phyloP scores from a whole-genome alignment of 2,113 vertebrate species.

The Myocastor coypus region DNA sequence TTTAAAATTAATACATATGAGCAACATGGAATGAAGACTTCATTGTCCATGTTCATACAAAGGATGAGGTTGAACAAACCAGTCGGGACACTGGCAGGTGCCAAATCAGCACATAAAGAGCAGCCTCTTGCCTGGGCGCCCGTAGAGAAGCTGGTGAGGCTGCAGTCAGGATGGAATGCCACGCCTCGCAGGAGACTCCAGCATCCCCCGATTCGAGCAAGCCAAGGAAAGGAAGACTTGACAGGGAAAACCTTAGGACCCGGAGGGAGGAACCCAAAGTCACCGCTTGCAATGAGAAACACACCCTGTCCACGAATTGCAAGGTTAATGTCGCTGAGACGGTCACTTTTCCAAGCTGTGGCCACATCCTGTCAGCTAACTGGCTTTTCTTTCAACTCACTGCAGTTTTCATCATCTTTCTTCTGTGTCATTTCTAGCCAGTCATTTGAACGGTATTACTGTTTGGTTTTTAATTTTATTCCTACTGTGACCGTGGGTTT shows the following conservation, averaged over 20 bases:
- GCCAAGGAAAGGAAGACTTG: background rate
- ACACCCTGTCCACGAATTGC: rapidly evolving
- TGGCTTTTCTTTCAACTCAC: background rate
- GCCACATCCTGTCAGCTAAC: background rate
- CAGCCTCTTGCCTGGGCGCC: background rate
- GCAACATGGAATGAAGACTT: background rate
- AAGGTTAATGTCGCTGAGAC: background rate
- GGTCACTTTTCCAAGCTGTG: background rate
- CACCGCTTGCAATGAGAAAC: background rate
- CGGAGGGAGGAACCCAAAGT: background rate
- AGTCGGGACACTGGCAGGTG: background rate
- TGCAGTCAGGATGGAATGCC: background rate
- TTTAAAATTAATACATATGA: background rate
- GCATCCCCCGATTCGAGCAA: background rate
- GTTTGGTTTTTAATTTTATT: background rate
- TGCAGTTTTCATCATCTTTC: background rate
- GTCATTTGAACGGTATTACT: background rate
- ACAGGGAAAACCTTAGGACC: background rate
- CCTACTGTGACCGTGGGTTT: rapidly evolving
- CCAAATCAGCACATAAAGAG: too few relatives aligned
- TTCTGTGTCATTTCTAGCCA: background rate
- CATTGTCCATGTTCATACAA: background rate
- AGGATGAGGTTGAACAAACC: background rate
- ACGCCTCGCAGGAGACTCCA: too few relatives aligned
- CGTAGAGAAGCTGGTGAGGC: background rate